Percentiles rank a stretch among this genome's conserved stretches.
Evolutionary conservation across 2,888 invertebrate genomes (phyloP).

Genomic region (Trilocha varians): DNA sequence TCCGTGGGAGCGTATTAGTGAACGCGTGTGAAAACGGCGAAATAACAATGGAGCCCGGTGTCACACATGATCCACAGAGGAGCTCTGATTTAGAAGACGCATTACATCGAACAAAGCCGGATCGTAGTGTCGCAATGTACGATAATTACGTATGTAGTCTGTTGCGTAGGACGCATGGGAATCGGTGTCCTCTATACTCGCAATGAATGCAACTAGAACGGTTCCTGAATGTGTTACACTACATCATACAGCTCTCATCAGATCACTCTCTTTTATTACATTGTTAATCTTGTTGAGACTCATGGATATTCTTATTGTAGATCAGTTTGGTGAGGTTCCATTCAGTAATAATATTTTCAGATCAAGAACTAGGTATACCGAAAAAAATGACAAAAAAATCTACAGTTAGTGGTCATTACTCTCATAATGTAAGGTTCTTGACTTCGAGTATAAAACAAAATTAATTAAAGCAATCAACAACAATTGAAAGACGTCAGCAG

Average conservation of each 20-base stretch:
- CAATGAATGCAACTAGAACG: constrained; percentile 1
- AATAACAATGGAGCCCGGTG: constrained; percentile 54
- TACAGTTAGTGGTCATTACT: too few relatives aligned
- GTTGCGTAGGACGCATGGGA: constrained; percentile 64
- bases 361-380: too few relatives aligned
- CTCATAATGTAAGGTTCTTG: too few relatives aligned
- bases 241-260: not conserved
- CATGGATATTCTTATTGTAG: not conserved
- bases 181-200: constrained; percentile 21
- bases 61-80: constrained; percentile 41
- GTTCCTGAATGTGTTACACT: not conserved
- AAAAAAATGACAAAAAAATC: too few relatives aligned
- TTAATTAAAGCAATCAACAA: not conserved
- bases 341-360: too few relatives aligned
- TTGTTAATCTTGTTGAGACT: not conserved
- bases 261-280: not conserved
- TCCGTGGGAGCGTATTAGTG: constrained; percentile 62
- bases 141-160: constrained; percentile 47
- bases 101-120: constrained; percentile 60
- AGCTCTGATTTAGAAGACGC: constrained; percentile 64
- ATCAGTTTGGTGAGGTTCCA: too few relatives aligned
- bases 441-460: not conserved
- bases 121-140: constrained; percentile 48
- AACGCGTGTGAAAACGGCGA: constrained; percentile 58
- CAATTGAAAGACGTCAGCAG: not conserved